These are phyloP conservation scores for Panulirus ornatus DNA, from an alignment of 1,140 invertebrate genomes.

Conservation along the genomic window DNA sequence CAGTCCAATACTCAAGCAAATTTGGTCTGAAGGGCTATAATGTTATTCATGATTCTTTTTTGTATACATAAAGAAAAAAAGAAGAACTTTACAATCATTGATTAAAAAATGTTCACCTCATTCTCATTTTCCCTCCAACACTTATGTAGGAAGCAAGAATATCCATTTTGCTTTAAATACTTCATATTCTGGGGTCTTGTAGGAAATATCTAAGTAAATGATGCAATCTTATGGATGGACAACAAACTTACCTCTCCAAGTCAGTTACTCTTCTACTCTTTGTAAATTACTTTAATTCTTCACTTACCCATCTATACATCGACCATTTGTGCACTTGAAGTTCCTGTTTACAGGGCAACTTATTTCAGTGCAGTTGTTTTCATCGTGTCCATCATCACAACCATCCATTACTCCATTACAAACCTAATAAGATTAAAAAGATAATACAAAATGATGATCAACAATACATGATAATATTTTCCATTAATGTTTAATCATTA, in stretches of 20 bases:
- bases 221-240: background rate
- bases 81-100: too few species aligned
- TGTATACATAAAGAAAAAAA: too few species aligned
- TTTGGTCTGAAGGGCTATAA: too few species aligned
- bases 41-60: too few species aligned
- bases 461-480: background rate
- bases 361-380: slow-evolving; percentile 67
- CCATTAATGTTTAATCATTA: too few species aligned
- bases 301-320: slow-evolving; percentile 69
- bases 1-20: too few species aligned
- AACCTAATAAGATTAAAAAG: slow-evolving; percentile 47
- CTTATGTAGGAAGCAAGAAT: too few species aligned
- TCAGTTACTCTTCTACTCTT: background rate
- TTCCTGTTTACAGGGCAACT: slow-evolving; percentile 61
- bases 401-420: slow-evolving; percentile 72
- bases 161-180: too few species aligned
- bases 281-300: background rate
- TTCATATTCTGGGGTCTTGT: too few species aligned
- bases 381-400: slow-evolving; percentile 71
- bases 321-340: slow-evolving; percentile 71
- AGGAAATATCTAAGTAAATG: too few species aligned
- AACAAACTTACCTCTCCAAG: background rate
- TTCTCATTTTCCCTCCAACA: too few species aligned
- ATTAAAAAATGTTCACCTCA: too few species aligned
- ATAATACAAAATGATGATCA: background rate